Base-by-base conservation (phyloP, 2,888 invertebrate species). In the Dicycla oo region DNA sequence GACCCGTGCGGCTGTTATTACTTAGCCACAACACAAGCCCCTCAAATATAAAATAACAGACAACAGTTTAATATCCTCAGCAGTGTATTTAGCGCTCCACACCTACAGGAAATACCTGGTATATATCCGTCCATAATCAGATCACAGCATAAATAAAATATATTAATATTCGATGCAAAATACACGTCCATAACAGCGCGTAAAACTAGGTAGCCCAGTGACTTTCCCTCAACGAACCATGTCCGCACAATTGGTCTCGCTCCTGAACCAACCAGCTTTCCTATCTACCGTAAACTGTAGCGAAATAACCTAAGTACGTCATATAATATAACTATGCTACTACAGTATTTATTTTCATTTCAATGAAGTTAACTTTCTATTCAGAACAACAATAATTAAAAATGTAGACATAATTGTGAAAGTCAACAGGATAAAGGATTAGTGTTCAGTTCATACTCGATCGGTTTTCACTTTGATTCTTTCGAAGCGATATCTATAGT, bases 191-290 rank as follows among this genome's bases (percentile, higher is more conserved):
- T 75, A 77, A 69, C 61, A 15, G 61, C 56, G 61, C 56, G 60
- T 70, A 49, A 63, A 77, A 76, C 72, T 60, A 70, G 75, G 75
- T 68, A 75, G 75, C 61, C 47, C 7, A 26, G 85, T 84, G 79
- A 88, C 92, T 92, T 92, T 92, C 92, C 80, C 88, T 80, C 83
- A 86, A 89, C 86, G 83, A 84, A 83, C 74, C 87, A 86, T 90
- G 89, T 87, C 88, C 78, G 84, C 73, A 88, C 88, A 87, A 90
- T 90, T 89, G 86, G 87, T 82, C 74, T 75, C 86, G 87, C 89
- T 89, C 88, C 88, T 87, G 85, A 76, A 82, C 84, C 71, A 79
- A 88, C 78, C 81, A 84, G 87, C 85, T 90, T 90, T 89, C 69
- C 51, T 34, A 57, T 75, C 68, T 47, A 34, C 58, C 62, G 71